Evolutionary conservation across 2,797 vertebrate genomes (phyloP), one percentile per base, ranked within the genome.

Genomic region (Clarias platycephalus): DNA sequence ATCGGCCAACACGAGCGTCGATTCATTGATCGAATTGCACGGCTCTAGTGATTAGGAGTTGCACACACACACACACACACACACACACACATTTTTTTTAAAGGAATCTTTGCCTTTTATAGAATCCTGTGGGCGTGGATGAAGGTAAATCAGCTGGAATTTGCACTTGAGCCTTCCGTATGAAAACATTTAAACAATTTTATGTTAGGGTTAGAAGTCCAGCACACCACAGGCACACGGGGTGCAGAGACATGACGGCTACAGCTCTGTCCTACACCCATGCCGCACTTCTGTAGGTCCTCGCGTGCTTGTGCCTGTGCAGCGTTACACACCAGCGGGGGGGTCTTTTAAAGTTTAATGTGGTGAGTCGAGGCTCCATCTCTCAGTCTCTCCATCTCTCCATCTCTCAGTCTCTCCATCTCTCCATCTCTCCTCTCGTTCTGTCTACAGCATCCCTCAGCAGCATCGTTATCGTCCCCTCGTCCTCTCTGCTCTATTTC

Each of bases 331-430:
- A 9, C 10, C 53, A 57, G 72, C 18, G 4, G 72, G 72, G 72
- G 26, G 72, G 26, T 18, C 53, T 22, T 78, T 78, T 62, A 78
- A 78, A 62, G 76, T 78, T 78, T 78, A 78, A 78, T 62, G 76
- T 13, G 9, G 22, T 10, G 31, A n/a, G 22, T 62, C 55, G 22
- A 34, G 34, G n/a, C n/a, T 31, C 31, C 31, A 31, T 31, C 31
- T 31, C 31, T 31, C 31, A 31, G 31, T 31, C 31, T 31, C 31
- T 31, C 31, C 31, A 31, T 31, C 31, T 31, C 31, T 31, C 31
- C 31, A 31, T 31, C 31, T 31, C 31, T 31, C 44, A 8, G 10
- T 40, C 37, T 40, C 77, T 79, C 3, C 0, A 0, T 63, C 77
- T 79, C 57, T 63, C 58, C 55, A 22, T 34, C 57, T 40, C 75